Evolutionary conservation across 2,113 vertebrate species (phyloP).

Genomic region (Pantherophis guttatus): DNA sequence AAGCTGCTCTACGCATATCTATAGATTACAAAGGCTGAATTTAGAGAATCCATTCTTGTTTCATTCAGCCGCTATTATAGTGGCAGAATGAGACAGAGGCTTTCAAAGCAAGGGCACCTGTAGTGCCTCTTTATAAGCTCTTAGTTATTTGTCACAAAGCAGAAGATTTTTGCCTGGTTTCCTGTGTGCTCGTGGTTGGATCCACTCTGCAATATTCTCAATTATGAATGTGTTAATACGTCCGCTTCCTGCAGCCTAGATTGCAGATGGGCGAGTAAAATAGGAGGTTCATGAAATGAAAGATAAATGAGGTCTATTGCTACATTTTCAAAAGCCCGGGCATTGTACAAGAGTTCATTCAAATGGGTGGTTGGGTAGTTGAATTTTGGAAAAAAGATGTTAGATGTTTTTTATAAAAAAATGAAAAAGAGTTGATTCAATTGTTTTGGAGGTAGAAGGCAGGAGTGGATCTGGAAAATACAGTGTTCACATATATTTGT

Average conservation of each 20-base stretch:
- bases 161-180: slow-evolving; percentile 25
- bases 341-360: slow-evolving; percentile 13
- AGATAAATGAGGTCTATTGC: slow-evolving; percentile 24
- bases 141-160: slow-evolving; percentile 38
- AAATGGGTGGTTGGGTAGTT: slow-evolving; percentile 32
- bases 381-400: slow-evolving; percentile 40
- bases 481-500: not conserved
- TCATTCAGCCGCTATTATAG: slow-evolving; percentile 45
- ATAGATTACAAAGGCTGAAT: slow-evolving; percentile 35
- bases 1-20: slow-evolving; percentile 14
- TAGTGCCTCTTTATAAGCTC: slow-evolving; percentile 36
- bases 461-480: not conserved
- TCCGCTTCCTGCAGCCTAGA: slow-evolving; percentile 38
- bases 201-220: slow-evolving; percentile 45
- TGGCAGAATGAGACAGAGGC: slow-evolving; percentile 41
- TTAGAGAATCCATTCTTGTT: slow-evolving; percentile 18
- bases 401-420: not conserved
- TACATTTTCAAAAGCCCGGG: not conserved
- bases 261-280: slow-evolving; percentile 28
- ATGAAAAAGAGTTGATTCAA: slow-evolving; percentile 20
- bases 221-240: slow-evolving; percentile 46
- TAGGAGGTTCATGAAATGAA: slow-evolving; percentile 46
- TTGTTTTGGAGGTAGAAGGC: slow-evolving; percentile 1
- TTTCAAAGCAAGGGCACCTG: slow-evolving; percentile 28
- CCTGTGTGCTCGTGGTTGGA: slow-evolving; percentile 35